Evolutionary conservation across 1,140 invertebrate species (phyloP).

Genomic region (Tetragonula clypearis): DNA sequence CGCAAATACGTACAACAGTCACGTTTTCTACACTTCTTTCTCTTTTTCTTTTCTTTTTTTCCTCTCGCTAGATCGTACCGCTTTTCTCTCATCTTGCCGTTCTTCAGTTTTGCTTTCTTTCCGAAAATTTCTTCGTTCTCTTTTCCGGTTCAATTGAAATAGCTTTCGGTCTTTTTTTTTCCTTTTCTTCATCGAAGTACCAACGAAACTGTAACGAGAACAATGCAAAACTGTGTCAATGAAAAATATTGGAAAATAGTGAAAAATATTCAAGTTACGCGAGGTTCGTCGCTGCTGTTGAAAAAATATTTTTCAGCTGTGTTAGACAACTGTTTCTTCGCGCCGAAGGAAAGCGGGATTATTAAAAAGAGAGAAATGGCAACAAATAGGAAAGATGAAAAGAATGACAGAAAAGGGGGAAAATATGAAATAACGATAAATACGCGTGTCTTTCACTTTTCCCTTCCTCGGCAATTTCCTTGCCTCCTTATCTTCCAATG

Average conservation of each 20-base stretch:
- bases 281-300: no score
- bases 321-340: neutral
- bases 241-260: neutral
- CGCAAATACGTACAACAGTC: constrained; percentile 32
- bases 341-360: neutral
- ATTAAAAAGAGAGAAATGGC: neutral
- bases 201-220: neutral
- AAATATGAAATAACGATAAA: no score
- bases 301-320: no score
- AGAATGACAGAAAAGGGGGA: no score
- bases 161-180: neutral
- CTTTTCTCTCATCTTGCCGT: constrained; percentile 18
- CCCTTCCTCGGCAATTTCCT: no score
- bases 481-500: no score
- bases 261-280: no score
- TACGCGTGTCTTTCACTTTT: no score
- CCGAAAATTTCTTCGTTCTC: neutral
- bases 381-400: neutral
- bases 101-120: neutral
- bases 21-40: constrained; percentile 16
- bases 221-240: neutral
- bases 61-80: constrained; percentile 6
- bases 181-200: neutral
- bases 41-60: neutral
- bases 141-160: neutral